Evolutionary conservation across 2,113 vertebrate genomes (phyloP), one percentile per base, ranked within the genome.

Genomic region (Merops nubicus): DNA sequence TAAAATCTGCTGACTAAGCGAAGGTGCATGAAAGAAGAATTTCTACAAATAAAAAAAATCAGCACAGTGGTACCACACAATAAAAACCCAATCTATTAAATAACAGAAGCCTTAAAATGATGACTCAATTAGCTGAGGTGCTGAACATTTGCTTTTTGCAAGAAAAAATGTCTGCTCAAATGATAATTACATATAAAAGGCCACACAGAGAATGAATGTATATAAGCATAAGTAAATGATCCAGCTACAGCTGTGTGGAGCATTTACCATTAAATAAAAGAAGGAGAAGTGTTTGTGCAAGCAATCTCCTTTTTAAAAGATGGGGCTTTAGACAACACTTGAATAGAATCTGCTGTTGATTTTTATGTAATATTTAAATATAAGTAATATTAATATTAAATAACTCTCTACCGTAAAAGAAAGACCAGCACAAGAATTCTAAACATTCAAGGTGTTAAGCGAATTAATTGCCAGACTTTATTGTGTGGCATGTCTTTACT

Each of bases 11-110:
- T 68, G 19, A 29, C 26, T 65, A 10, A 11, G 15, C 56, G 9
- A 38, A 3, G 9, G 8, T 29, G 5, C 6, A 21, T 8, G 20
- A 86, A 76, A 68, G n/a, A 88, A n/a, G 7, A 76, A 47, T 73
- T 62, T 86, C n/a, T 68, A 60, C 12, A 48, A 56, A 36, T 8
- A 3, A 86, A 84, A 86, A 74, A 54, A 59, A 29, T 38, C 20
- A 60, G 22, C 78, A 53, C 77, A 48, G 5, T 47, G 29, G 9
- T 65, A 43, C 15, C 11, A 67, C 15, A 59, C 7, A 65, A 57
- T 40, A 69, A 76, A 79, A 7, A 1, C 0, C 0, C 5, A 50
- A 33, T 59, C 11, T 15, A 22, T 69, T 53, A 62, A 43, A 29
- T 21, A 74, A 76, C 1, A 45, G 28, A 79, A 70, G 4, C 17